phyloP scores from a whole-genome alignment of 2,888 invertebrate genomes.

The Drosophila ezoana region DNA sequence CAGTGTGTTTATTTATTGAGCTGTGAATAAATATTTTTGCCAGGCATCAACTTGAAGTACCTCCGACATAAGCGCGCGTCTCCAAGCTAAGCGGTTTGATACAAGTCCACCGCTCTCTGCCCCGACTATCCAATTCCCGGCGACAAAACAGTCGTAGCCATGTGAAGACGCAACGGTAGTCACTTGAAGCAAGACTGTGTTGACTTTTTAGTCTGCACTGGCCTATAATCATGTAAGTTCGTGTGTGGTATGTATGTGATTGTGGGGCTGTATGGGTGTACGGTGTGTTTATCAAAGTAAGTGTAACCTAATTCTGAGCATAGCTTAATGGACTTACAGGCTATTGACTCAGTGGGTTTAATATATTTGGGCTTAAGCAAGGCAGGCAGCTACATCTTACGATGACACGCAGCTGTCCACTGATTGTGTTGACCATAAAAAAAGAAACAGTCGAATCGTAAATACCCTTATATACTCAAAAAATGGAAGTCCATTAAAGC shows the following conservation, averaged over 20 bases:
- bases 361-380: slow-evolving; percentile 40
- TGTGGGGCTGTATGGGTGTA: neutral
- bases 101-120: neutral
- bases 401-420: slow-evolving; percentile 12
- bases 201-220: slow-evolving; percentile 67
- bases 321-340: slow-evolving; percentile 74
- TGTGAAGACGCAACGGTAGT: slow-evolving; percentile 58
- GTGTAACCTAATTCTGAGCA: slow-evolving; percentile 69
- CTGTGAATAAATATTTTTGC: slow-evolving; percentile 75
- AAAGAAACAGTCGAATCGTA: neutral
- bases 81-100: slow-evolving; percentile 42
- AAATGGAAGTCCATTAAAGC: too few species aligned
- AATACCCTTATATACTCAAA: slow-evolving; percentile 14
- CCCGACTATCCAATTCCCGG: neutral
- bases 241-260: slow-evolving; percentile 1
- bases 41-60: slow-evolving; percentile 48
- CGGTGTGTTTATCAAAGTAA: slow-evolving; percentile 20
- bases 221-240: slow-evolving; percentile 54
- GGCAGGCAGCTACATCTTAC: slow-evolving; percentile 14
- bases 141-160: slow-evolving; percentile 2
- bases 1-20: slow-evolving; percentile 74
- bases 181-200: slow-evolving; percentile 57
- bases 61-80: slow-evolving; percentile 19
- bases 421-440: slow-evolving; percentile 55
- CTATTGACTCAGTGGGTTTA: slow-evolving; percentile 68